phyloP scores from a whole-genome alignment of 2,888 invertebrate species.

The Melieria omissa region DNA sequence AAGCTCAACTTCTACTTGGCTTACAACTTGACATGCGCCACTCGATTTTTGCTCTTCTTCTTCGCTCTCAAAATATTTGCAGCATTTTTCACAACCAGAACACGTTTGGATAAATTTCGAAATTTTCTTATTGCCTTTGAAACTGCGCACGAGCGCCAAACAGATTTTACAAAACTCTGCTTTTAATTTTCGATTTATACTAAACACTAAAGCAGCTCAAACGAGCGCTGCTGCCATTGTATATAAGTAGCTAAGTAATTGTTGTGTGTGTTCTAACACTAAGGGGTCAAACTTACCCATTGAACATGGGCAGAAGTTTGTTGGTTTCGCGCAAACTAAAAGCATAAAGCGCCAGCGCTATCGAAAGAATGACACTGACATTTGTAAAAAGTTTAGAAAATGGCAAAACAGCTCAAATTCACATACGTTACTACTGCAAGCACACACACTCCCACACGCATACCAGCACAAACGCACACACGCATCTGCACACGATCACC shows the following conservation, averaged over 20 bases:
- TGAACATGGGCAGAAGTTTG: too few species aligned
- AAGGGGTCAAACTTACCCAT: too few species aligned
- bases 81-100: slow-evolving; percentile 1
- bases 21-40: too few species aligned
- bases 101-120: background rate
- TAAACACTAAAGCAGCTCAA: too few species aligned
- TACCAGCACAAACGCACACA: slow-evolving; percentile 28
- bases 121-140: background rate
- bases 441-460: slow-evolving; percentile 45
- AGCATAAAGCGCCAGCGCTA: too few species aligned
- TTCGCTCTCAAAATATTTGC: slow-evolving; percentile 5
- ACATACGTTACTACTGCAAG: slow-evolving; percentile 41
- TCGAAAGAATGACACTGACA: background rate
- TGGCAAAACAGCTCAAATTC: slow-evolving; percentile 51
- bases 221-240: too few species aligned
- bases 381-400: slow-evolving; percentile 17
- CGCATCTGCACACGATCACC: slow-evolving; percentile 27
- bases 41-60: background rate
- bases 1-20: too few species aligned
- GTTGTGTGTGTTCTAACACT: too few species aligned
- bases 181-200: too few species aligned
- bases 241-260: too few species aligned
- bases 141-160: background rate
- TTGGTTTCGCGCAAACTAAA: too few species aligned
- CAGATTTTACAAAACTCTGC: too few species aligned